phyloP scores from a whole-genome alignment of 2,113 vertebrate genomes.

The Brachyhypopomus occidentalis region DNA sequence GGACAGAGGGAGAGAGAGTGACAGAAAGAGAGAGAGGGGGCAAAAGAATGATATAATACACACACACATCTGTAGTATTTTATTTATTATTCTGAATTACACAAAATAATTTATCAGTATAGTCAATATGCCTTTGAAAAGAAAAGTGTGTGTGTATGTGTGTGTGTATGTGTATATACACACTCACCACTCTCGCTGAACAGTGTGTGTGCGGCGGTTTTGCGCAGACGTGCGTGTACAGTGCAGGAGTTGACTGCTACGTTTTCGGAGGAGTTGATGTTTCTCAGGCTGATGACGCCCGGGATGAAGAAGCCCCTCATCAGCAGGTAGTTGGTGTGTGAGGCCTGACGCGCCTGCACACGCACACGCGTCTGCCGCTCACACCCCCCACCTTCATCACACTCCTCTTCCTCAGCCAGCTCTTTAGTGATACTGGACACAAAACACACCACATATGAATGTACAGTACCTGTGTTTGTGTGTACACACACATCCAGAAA shows the following conservation, averaged over 20 bases:
- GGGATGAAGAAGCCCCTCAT: conserved; percentile 89
- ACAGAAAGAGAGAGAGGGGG: background rate
- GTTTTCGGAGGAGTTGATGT: conserved; percentile 85
- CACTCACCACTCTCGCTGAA: conserved; percentile 75
- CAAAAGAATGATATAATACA: too few species aligned
- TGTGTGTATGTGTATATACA: background rate
- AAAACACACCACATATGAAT: background rate
- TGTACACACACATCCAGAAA: too few species aligned
- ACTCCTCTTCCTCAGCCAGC: conserved; percentile 82
- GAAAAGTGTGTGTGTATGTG: conserved; percentile 15
- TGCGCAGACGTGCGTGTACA: conserved; percentile 80
- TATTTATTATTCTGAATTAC: too few species aligned
- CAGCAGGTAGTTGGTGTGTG: conserved; percentile 94
- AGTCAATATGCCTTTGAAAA: too few species aligned
- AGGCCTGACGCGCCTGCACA: conserved; percentile 87
- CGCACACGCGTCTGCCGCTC: conserved; percentile 75
- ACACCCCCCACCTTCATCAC: conserved; percentile 84
- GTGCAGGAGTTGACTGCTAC: conserved; percentile 92
- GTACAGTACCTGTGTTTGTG: too few species aligned
- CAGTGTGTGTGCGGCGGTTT: conserved; percentile 63
- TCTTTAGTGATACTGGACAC: conserved; percentile 79
- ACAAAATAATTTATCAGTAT: too few species aligned
- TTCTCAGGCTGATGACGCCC: conserved; percentile 83
- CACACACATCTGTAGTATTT: too few species aligned
- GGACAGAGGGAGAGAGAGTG: background rate